These are phyloP conservation scores for Luperina nickerlii DNA, from an alignment of 2,888 invertebrate species.

Conservation along the genomic window DNA sequence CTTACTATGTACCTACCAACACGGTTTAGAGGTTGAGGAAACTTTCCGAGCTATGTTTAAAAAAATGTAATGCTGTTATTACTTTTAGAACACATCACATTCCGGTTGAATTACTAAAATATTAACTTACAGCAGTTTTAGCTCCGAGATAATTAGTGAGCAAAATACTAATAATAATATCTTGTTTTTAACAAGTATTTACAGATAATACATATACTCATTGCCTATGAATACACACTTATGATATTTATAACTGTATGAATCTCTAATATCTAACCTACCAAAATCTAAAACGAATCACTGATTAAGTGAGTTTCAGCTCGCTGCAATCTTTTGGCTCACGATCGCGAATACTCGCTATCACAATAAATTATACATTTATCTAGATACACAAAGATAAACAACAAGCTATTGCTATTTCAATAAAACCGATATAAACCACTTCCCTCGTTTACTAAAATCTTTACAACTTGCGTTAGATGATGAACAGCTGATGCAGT, in stretches of 20 bases:
- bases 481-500: conserved; percentile 14
- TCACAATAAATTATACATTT: conserved; percentile 36
- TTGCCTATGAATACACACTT: background rate
- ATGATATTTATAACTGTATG: background rate
- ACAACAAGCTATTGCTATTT: conserved; percentile 26
- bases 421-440: conserved; percentile 15
- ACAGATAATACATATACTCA: background rate
- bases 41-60: background rate
- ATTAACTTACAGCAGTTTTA: background rate
- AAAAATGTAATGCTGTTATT: too few species aligned
- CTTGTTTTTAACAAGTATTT: background rate
- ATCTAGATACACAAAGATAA: conserved; percentile 14
- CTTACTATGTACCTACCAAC: background rate
- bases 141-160: background rate
- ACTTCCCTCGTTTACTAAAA: conserved; percentile 26
- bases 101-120: background rate
- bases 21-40: background rate
- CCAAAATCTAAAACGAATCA: conserved; percentile 29
- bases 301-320: conserved; percentile 4
- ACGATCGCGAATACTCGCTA: conserved; percentile 18
- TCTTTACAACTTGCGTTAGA: conserved; percentile 7
- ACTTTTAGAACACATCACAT: background rate
- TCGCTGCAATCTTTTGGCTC: conserved; percentile 50
- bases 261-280: background rate
- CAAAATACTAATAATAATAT: background rate